Base-by-base conservation (phyloP, 2,797 vertebrate genomes). In the Lophius americanus region DNA sequence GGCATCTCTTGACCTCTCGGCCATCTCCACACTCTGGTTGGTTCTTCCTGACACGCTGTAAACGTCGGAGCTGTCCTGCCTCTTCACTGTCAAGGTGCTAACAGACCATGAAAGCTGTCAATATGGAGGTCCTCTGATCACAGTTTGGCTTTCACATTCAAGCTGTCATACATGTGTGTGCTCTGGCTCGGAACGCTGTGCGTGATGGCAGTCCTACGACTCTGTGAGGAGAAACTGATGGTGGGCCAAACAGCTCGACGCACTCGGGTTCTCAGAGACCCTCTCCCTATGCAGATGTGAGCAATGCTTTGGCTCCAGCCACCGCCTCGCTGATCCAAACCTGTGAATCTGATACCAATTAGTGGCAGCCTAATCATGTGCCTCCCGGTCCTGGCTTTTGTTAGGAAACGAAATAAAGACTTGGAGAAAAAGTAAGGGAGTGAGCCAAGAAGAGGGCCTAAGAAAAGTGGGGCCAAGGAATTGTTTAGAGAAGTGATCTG, bases 291-390 rank as follows among this genome's bases (percentile, higher is more conserved):
- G 77, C 86, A 88, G 85, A 89, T 90, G 87, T 88, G 88, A 86
- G 82, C 81, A 79, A 79, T 76, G 48, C 78, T 83, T 82, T 88
- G 90, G 85, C 84, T 83, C 51, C 48, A 41, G 74, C 62, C 56
- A 36, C 64, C 52, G 32, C n/a, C 0, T 68, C 57, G 66, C 82
- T 37, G 58, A 82, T 91, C 90, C 89, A 93, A 79, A 90, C 86
- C 85, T 89, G 78, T 70, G 73, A 88, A 92, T 92, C 91, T 93
- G 92, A 92, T 90, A 89, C 88, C 91, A 93, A 92, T 94, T 92
- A 93, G 88, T 78, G 68, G 68, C 62, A 64, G 73, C 72, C 86
- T 88, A 91, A 91, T 91, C 88, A 91, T 81, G 79, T 85, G 82
- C 87, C 85, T 85, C 59, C 68, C 53, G 51, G 89, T 70, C 68